phyloP scores from a whole-genome alignment of 2,888 invertebrate species.

The Oscheius onirici region DNA sequence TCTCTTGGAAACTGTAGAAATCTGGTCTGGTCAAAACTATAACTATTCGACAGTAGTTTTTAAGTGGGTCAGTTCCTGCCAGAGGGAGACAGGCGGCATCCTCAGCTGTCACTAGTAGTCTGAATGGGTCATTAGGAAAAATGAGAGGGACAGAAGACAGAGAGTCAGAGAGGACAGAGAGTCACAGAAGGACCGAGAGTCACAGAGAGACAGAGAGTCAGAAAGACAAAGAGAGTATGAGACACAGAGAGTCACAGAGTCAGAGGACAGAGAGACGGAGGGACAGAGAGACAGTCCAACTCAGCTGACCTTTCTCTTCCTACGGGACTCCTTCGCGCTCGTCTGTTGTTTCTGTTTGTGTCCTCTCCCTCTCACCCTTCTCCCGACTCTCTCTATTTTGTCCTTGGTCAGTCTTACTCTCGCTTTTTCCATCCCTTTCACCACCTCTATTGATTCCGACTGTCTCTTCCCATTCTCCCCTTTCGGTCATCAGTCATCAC shows the following conservation, averaged over 20 bases:
- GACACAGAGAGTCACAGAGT: background rate
- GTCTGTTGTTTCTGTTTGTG: constrained; percentile 18
- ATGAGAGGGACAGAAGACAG: background rate
- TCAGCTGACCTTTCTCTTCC: background rate
- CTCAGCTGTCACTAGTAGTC: background rate
- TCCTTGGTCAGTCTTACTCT: constrained; percentile 18
- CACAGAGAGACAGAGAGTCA: background rate
- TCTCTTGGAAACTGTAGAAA: background rate
- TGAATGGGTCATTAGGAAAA: background rate
- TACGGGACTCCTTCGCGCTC: background rate
- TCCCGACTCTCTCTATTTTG: constrained; percentile 7
- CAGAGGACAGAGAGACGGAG: background rate
- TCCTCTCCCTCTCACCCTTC: background rate
- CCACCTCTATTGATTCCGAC: background rate
- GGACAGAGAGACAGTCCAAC: background rate
- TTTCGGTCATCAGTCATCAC: too few species aligned
- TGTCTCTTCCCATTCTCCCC: background rate
- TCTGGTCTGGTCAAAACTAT: background rate
- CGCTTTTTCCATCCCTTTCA: background rate
- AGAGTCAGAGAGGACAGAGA: too few species aligned
- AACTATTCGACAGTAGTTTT: background rate
- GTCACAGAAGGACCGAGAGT: background rate
- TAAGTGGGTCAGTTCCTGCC: too few species aligned
- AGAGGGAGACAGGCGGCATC: background rate
- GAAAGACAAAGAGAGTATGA: background rate